Base-by-base conservation (phyloP, 2,113 vertebrate genomes). In the Sapajus apella region DNA sequence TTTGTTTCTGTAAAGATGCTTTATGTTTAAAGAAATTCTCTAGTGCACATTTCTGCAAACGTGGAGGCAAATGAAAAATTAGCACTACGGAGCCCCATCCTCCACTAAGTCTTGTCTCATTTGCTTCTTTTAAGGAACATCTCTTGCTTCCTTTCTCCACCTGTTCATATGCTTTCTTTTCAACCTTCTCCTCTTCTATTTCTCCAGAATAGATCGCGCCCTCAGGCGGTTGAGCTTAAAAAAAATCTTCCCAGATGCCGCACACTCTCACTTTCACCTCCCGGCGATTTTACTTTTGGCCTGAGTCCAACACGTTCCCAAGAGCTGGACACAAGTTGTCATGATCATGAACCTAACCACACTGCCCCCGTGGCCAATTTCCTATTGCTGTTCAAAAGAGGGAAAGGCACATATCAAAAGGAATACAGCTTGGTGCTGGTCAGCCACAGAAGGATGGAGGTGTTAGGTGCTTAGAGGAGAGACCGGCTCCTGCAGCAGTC, bases 261-360 rank as follows among this genome's bases (percentile, higher is more conserved):
- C 18, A 55, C 45, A 14, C 7, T 43, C 21, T 94, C 66, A 45
- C 5, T 91, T 84, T 77, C 70, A 91, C 37, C n/a, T 35, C 30
- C 40, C 35, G 27, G 40, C 52, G 79, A 72, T 96, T 95, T 94
- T 82, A 80, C 86, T 96, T 92, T 95, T 23, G 91, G 37, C 25
- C 14, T 85, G 66, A 73, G 56, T 91, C 18, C 84, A 90, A 30
- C 4, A 3, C 47, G 30, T 90, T 92, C 35, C 55, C 8, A 16
- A 12, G 52, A 95, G 52, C 85, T 86, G 20, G 11, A 70, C 37
- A 16, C 61, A 56, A 82, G 77, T 25, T 96, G 92, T 81, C 73
- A 82, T n/a, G 9, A 56, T 81, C 64, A 83, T 37, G 50, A 95
- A 87, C 23, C 56, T 84, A 87, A 90, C 43, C 85, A 56, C 87